Conservation (phyloP, 53 echinoderm and acorn worm genomes). For the Echinometra lucunter region DNA sequence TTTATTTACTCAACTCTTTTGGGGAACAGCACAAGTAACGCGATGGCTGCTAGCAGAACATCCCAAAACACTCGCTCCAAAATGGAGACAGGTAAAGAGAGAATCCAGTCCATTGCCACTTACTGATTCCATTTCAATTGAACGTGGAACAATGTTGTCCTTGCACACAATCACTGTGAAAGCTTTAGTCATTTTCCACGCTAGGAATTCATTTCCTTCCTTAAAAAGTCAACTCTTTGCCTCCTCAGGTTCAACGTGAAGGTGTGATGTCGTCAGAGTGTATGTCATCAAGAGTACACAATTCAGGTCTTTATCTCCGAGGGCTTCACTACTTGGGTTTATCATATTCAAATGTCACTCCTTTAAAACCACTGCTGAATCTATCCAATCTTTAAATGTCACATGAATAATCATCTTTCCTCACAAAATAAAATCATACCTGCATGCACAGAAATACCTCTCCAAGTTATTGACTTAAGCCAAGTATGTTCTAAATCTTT, state of each 20-base stretch:
- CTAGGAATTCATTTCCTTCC: conserved; percentile 33
- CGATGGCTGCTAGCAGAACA: conserved; percentile 49
- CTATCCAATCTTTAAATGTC: not conserved
- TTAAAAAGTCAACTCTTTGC: not conserved
- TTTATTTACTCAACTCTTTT: conserved; percentile 50
- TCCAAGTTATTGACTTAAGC: not conserved
- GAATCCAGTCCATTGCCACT: conserved; percentile 48
- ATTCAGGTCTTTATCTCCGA: not conserved
- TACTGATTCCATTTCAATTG: conserved; percentile 62
- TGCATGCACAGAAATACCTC: not conserved
- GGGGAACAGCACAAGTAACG: conserved; percentile 18
- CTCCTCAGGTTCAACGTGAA: not conserved
- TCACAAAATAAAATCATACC: not conserved
- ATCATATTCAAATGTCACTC: not conserved
- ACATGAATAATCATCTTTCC: not conserved
- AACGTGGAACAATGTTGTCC: not conserved
- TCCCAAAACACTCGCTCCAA: conserved; percentile 58
- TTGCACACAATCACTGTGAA: conserved; percentile 25
- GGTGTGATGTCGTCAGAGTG: conserved; percentile 16
- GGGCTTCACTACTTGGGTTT: not conserved
- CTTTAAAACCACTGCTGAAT: not conserved
- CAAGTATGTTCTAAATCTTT: not conserved
- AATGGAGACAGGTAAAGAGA: conserved; percentile 37
- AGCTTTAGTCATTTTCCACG: not conserved
- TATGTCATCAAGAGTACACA: not conserved